phyloP scores from a whole-genome alignment of 2,797 vertebrate species.

The Capromys pilorides region DNA sequence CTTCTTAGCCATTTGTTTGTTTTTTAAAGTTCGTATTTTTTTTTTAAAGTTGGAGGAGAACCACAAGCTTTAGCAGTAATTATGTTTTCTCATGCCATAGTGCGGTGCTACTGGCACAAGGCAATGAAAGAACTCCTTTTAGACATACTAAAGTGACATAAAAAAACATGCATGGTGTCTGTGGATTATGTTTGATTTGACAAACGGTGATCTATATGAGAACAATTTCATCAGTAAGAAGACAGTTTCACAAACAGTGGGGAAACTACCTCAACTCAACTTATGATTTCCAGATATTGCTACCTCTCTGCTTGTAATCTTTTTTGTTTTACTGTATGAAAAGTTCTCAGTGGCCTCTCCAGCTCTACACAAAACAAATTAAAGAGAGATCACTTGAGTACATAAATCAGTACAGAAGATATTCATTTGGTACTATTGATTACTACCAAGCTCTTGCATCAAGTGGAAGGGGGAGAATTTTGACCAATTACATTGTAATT shows the following conservation, averaged over 20 bases:
- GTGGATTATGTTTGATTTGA: conserved; percentile 15
- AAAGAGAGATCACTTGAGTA: conserved; percentile 31
- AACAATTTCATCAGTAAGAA: conserved; percentile 2
- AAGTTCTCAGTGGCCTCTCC: background rate
- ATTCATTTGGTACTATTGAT: background rate
- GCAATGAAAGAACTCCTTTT: background rate
- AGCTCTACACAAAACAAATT: background rate
- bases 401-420: background rate
- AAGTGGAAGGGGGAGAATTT: conserved; percentile 36
- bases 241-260: conserved; percentile 44
- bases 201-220: background rate
- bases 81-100: background rate
- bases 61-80: background rate
- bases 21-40: background rate
- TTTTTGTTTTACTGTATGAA: conserved; percentile 21
- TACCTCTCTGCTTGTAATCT: conserved; percentile 14
- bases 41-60: conserved; percentile 53
- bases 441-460: conserved; percentile 13
- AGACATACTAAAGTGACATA: background rate
- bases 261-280: conserved; percentile 67
- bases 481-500: background rate
- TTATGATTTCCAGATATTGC: conserved; percentile 22
- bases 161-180: background rate
- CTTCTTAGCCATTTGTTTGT: background rate
- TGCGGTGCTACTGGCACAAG: background rate